Conservation (phyloP, 2,888 invertebrate species). For the Drosophila nigricruria region DNA sequence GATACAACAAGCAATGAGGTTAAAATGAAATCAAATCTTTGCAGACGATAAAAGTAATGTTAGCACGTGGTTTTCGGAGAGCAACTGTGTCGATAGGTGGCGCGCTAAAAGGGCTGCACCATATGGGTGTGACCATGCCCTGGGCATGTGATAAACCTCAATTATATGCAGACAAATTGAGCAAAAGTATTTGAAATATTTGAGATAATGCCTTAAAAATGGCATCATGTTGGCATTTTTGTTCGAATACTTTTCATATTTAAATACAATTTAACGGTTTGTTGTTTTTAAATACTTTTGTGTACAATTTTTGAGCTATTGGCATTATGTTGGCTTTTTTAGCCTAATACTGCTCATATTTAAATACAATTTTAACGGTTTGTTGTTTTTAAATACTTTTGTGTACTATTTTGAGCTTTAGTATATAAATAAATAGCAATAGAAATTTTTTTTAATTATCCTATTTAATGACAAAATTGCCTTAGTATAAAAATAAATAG, state of each 20-base stretch:
- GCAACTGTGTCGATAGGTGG: constrained; percentile 38
- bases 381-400: too few relatives aligned
- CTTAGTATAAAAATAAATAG: not conserved
- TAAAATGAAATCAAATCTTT: constrained; percentile 44
- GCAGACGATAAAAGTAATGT: constrained; percentile 7
- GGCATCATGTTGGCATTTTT: not conserved
- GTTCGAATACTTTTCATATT: not conserved
- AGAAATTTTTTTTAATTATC: too few relatives aligned
- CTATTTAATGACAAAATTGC: too few relatives aligned
- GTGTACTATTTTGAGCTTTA: too few relatives aligned
- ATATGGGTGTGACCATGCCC: constrained; percentile 41
- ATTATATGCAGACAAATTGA: not conserved
- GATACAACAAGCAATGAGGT: constrained; percentile 59
- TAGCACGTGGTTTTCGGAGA: constrained; percentile 36
- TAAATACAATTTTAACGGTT: too few relatives aligned
- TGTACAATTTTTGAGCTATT: not conserved
- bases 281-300: not conserved
- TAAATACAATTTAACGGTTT: not conserved
- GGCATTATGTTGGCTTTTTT: not conserved
- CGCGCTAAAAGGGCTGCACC: constrained; percentile 43
- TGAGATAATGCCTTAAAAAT: not conserved
- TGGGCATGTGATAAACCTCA: not conserved
- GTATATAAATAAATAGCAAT: too few relatives aligned
- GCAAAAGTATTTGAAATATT: not conserved
- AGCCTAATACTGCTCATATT: too few relatives aligned